Evolutionary conservation across 2,113 vertebrate genomes (phyloP), one percentile per base, ranked within the genome.

Genomic region (Phaethon lepturus): DNA sequence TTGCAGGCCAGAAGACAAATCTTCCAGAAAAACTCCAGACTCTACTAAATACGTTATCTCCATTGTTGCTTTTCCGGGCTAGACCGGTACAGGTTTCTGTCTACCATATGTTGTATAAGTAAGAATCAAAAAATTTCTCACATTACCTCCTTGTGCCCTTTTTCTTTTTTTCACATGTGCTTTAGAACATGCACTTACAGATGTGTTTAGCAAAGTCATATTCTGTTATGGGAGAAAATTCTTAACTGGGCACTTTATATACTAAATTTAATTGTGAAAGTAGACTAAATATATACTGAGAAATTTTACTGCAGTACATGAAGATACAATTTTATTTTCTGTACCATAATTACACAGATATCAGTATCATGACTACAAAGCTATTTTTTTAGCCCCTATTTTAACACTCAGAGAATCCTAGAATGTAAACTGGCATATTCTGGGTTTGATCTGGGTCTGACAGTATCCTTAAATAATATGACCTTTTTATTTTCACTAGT

Each of bases 61-160:
- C 99, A 2, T 93, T 99, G 94, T 97, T 99, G 76, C 98, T 99
- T 82, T 99, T 99, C 95, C 98, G 98, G 94, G 98, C 99, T 86
- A 98, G 99, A 63, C 98, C 99, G 38, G 98, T 99, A 79, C 99
- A 99, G 95, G 98, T 99, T 68, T 97, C 99, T 6, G 98, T 98
- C 79, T 99, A 99, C 96, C 98, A 98, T 74, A 97, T 99, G 93
- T 97, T 99, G n/a, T 98, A 99, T 95, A 99, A 99, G 99, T 99
- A 98, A 98, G 99, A 83, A 47, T 82, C 53, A 88, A 76, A 13
- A 59, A 28, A 47, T 74, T 59, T 92, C 33, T 88, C 25, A 24
- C 35, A 8, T 82, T 25, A 22, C 1, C 1, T 59, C 4, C 3
- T 8, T 8, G 38, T 38, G 38, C 2, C 4, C 5, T 8, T 29